These are phyloP conservation scores for Brassicogethes aeneus DNA, from an alignment of 2,888 invertebrate genomes.

Conservation along the genomic window DNA sequence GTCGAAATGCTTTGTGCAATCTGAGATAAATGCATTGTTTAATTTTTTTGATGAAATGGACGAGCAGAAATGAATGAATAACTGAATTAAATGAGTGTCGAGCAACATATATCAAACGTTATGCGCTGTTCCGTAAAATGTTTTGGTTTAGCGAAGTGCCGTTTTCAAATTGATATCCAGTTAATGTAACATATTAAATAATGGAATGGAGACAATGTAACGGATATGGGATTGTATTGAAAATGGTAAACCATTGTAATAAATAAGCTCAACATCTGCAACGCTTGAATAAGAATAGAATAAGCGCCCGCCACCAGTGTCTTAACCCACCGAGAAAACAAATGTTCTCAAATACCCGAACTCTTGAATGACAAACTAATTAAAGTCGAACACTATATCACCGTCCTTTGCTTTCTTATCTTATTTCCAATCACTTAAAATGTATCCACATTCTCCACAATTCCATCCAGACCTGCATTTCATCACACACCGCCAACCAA, in stretches of 20 bases:
- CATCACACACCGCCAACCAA: too few species aligned
- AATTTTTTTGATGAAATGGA: neutral
- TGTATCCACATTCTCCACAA: too few species aligned
- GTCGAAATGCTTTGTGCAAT: too few species aligned
- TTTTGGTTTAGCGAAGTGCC: neutral
- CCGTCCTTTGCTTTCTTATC: conserved; percentile 10
- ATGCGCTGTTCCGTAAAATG: neutral
- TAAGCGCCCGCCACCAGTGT: too few species aligned
- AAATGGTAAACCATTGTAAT: neutral
- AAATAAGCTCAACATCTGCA: neutral
- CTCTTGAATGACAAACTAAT: conserved; percentile 30
- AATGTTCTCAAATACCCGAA: conserved; percentile 29
- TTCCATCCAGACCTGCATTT: too few species aligned
- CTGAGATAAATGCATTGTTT: neutral
- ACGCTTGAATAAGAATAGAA: neutral
- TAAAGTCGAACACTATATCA: conserved; percentile 29
- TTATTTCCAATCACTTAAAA: too few species aligned
- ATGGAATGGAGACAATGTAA: neutral
- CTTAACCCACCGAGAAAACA: conserved; percentile 20
- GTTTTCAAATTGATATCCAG: neutral
- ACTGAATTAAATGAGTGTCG: neutral
- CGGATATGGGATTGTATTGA: neutral
- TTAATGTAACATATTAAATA: neutral
- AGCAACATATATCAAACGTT: neutral
- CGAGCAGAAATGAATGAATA: neutral